Base-by-base conservation (phyloP, 2,888 invertebrate genomes). In the Mythimna lalbum region DNA sequence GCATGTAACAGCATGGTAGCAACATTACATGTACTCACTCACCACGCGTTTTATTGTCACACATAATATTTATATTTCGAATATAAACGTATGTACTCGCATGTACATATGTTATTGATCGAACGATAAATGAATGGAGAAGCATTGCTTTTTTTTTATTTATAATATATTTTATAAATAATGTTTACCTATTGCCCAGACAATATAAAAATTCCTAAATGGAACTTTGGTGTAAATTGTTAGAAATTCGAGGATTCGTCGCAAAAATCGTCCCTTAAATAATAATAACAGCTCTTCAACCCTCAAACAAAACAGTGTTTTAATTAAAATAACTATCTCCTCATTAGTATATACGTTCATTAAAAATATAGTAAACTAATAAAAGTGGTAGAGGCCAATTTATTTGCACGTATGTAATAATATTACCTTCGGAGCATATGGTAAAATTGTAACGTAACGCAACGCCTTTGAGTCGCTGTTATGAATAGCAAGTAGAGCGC, bases 401-500 rank as follows among this genome's bases (percentile, higher is more conserved):
- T 23, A 64, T 69, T 69, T 23, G 27, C 57, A 62, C 64, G 50
- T 33, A 66, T 39, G 49, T 59, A 56, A 49, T 17, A 19, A 61
- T 76, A 66, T 67, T 72, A 66, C 69, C 76, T 69, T 81, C 77
- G 5, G 27, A 53, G 53, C 39, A 49, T 69, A 81, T 57, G n/a
- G 64, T 69, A 62, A 76, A 69, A 69, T 69, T 66, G 69, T 64
- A 69, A 68, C 60, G 39, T 55, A 77, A 71, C 21, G 63, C 64
- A 55, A 70, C 49, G 52, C 36, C 63, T 76, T 69, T 61, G 56
- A 81, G 56, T 78, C 47, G 57, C 53, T 66, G 78, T 71, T 71
- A 71, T 81, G 78, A 77, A 77, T 81, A 77, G 43, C 66, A 76
- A 78, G 65, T 66, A 33, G 52, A 63, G 60, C 53, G 53, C 57